Evolutionary conservation across 2,888 invertebrate genomes (phyloP).

Genomic region (Nowickia ferox): DNA sequence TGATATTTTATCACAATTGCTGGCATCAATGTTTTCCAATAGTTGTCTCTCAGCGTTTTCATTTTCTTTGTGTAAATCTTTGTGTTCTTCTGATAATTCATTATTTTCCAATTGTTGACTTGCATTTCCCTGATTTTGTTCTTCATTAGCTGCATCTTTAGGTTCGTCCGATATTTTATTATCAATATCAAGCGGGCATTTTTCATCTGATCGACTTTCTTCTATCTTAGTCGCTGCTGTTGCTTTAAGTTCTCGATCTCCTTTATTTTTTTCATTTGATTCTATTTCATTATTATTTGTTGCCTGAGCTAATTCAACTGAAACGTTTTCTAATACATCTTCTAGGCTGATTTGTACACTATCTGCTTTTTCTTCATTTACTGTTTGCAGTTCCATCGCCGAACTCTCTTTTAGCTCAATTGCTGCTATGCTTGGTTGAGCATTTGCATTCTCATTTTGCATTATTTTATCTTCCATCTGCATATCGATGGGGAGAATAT

Average conservation of each 20-base stretch:
- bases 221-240: no score
- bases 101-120: no score
- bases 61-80: no score
- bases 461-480: constrained; percentile 27
- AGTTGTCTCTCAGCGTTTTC: neutral
- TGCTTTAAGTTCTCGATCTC: neutral
- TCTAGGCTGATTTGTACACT: neutral
- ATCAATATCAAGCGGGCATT: neutral
- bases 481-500: constrained; percentile 17
- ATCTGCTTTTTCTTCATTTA: neutral
- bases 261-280: neutral
- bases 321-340: neutral
- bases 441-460: neutral
- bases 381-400: neutral
- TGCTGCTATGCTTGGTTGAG: neutral
- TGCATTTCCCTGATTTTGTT: neutral
- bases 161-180: neutral
- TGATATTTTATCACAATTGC: neutral
- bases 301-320: neutral
- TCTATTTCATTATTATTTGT: neutral
- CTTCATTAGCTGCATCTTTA: neutral
- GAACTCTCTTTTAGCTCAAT: neutral
- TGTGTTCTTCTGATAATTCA: neutral
- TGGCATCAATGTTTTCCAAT: neutral
- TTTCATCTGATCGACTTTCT: neutral